phyloP scores from a whole-genome alignment of 2,113 vertebrate species.

The Cryptoleucopteryx plumbea region DNA sequence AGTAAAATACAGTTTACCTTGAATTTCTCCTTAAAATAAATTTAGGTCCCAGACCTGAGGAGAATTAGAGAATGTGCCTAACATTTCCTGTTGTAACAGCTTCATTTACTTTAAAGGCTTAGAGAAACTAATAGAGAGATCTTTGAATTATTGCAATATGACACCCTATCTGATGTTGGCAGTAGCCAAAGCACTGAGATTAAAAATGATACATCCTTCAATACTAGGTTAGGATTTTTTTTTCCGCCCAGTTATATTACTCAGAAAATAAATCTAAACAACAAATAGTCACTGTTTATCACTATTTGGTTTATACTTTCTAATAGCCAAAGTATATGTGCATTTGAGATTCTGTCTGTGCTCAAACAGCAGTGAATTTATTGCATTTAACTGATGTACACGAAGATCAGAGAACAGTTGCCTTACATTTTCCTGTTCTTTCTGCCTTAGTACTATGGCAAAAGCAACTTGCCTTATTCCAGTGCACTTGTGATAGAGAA shows the following conservation, averaged over 20 bases:
- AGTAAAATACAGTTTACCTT: constrained; percentile 70
- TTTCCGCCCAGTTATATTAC: constrained; percentile 65
- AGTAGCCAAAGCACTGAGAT: constrained; percentile 75
- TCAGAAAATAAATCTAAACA: constrained; percentile 76
- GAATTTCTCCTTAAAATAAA: constrained; percentile 70
- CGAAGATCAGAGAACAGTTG: constrained; percentile 62
- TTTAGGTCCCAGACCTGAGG: constrained; percentile 56
- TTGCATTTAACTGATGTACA: constrained; percentile 67
- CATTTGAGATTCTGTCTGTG: constrained; percentile 72
- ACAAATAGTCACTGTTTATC: constrained; percentile 72
- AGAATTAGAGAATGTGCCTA: constrained; percentile 67
- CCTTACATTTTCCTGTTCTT: constrained; percentile 62
- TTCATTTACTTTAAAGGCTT: constrained; percentile 76
- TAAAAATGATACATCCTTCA: constrained; percentile 80
- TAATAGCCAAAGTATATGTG: constrained; percentile 72
- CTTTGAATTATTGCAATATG: constrained; percentile 79
- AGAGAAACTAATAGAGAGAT: constrained; percentile 78
- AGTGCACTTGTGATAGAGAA: not conserved
- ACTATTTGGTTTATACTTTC: constrained; percentile 77
- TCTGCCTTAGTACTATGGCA: constrained; percentile 17
- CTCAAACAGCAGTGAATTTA: constrained; percentile 67
- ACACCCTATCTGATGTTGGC: constrained; percentile 73
- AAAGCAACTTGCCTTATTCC: constrained; percentile 26
- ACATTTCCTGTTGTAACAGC: constrained; percentile 61
- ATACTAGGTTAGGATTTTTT: constrained; percentile 23